Base-by-base conservation (phyloP, 2,888 invertebrate species). In the Dynastes tityus region DNA sequence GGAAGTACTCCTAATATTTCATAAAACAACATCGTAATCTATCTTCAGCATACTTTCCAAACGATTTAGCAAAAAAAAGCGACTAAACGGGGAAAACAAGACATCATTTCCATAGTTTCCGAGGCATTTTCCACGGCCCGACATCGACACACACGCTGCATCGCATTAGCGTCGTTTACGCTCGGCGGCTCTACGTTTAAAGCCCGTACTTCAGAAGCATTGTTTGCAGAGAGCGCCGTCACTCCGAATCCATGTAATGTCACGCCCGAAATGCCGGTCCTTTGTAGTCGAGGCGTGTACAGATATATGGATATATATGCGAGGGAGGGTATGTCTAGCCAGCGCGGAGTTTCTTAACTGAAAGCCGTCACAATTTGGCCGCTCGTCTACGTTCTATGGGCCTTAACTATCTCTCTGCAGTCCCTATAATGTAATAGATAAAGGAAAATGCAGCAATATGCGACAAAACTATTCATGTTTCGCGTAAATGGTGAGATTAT, bases 161-260 rank as follows among this genome's bases (percentile, higher is more conserved):
- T 55, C 22, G 55, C 13, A 55, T 55, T 55, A 55, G 55, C 55
- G 55, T 55, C 55, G 55, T 55, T 55, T 55, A 55, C 55, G 55
- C 55, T 13, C 55, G 8, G 55, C 22, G 1, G 55, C 55, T 55
- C 13, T 55, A 13, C 22, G 22, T 55, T 16, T 22, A 22, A 16
- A n/a, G 55, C 55, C 55, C 16, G 55, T 55, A 55, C 55, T 55
- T 55, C 55, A 55, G n/a, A 55, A 55, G 55, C 55, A 55, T 55
- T 55, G 55, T 55, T 55, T 55, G 55, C 55, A 55, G 55, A 55
- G 22, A 55, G 55, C 55, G 55, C 22, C 22, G 55, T 16, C 55
- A 55, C 55, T 55, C 55, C 4, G n/a, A 55, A 55, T 55, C n/a
- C 55, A n/a, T 55, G 55, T 55, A 55, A 55, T 55, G 55, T 55